A percentile compares a stretch with the other conserved stretches of the same genome.
These are phyloP conservation scores for Laothoe populi DNA, from an alignment of 2,888 invertebrate species.

Conservation along the genomic window DNA sequence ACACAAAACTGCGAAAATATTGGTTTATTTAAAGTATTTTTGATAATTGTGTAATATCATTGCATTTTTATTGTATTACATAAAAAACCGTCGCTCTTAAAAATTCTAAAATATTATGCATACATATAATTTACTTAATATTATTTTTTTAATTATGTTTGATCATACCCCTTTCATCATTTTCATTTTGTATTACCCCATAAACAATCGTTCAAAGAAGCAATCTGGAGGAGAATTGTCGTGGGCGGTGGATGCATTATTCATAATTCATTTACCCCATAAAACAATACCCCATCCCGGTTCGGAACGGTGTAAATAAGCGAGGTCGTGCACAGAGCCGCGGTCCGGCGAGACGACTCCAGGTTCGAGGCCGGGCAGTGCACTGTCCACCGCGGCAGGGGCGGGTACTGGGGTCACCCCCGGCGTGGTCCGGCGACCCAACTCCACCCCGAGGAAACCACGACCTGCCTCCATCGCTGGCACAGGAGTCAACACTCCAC, in stretches of 20 bases:
- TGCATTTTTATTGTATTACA: too few relatives aligned
- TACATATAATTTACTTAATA: neutral
- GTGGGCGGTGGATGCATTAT: neutral
- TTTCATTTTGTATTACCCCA: neutral
- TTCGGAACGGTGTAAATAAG: conserved; percentile 19
- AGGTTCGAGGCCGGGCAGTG: conserved; percentile 93
- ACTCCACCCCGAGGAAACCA: conserved; percentile 87
- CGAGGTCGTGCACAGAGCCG: conserved; percentile 39
- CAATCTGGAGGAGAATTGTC: neutral
- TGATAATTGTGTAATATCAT: too few relatives aligned
- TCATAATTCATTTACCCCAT: neutral
- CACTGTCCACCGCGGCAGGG: conserved; percentile 87
- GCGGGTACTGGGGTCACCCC: too few relatives aligned
- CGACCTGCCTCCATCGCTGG: conserved; percentile 89
- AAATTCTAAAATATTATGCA: too few relatives aligned
- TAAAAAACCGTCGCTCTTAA: too few relatives aligned
- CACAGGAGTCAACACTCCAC: conserved; percentile 89
- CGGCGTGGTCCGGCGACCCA: conserved; percentile 80
- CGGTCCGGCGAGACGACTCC: conserved; percentile 91
- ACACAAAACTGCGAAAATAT: too few relatives aligned
- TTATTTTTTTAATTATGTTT: too few relatives aligned
- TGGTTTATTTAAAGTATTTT: too few relatives aligned
- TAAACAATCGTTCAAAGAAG: neutral
- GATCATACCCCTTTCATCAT: neutral
- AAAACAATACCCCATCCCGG: neutral